Conservation (phyloP, 2,888 invertebrate species). For the Parnassius smintheus region DNA sequence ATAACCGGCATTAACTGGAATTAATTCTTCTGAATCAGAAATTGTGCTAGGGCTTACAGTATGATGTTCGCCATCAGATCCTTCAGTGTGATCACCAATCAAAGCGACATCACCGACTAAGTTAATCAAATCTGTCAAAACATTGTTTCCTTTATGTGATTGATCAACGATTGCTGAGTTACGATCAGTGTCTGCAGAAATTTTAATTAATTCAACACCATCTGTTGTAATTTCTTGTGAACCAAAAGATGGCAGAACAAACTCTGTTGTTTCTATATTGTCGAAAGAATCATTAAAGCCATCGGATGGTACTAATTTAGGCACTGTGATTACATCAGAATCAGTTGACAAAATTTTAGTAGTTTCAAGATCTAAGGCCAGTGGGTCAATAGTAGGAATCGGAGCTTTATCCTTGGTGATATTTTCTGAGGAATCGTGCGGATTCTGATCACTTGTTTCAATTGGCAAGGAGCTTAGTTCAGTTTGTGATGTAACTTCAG, state of each 20-base stretch:
- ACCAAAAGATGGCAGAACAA: conserved; percentile 55
- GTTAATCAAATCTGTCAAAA: conserved; percentile 64
- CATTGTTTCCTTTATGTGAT: conserved; percentile 49
- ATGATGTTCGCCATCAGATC: conserved; percentile 37
- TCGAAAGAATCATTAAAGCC: conserved; percentile 51
- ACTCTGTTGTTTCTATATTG: conserved; percentile 67
- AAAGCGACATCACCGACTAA: conserved; percentile 73
- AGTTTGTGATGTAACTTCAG: conserved; percentile 66
- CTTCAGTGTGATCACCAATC: conserved; percentile 63
- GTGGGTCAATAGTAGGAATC: conserved; percentile 45
- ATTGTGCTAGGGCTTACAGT: conserved; percentile 45
- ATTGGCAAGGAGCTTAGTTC: conserved; percentile 70
- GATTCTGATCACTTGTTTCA: conserved; percentile 72
- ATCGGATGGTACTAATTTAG: conserved; percentile 39
- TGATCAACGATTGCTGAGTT: conserved; percentile 58
- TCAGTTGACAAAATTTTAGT: conserved; percentile 44
- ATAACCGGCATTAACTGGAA: conserved; percentile 69
- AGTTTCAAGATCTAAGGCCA: conserved; percentile 37
- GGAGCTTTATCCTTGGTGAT: conserved; percentile 48
- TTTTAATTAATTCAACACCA: conserved; percentile 64
- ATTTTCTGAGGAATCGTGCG: conserved; percentile 57
- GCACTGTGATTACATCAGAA: conserved; percentile 51
- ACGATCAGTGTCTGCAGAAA: conserved; percentile 51
- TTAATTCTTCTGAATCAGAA: conserved; percentile 69
- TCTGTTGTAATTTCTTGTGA: conserved; percentile 65